Base-by-base conservation (phyloP, 2,113 vertebrate species). In the Phaethon lepturus region DNA sequence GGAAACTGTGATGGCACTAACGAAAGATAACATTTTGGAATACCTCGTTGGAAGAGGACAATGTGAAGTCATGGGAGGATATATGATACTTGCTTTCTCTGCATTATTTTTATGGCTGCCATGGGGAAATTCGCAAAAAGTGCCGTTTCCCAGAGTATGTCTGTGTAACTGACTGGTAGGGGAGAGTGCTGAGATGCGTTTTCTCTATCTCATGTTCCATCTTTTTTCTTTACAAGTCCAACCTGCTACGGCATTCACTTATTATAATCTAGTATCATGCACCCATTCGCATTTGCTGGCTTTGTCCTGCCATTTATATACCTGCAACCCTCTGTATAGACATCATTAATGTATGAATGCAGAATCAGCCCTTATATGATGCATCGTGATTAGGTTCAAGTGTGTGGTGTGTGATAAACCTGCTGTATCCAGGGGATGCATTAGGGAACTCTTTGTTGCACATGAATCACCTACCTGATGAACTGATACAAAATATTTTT, bases 221-320 rank as follows among this genome's bases (percentile, higher is more conserved):
- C 76, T 93, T 77, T 67, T 85, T 47, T 52, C 79, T 83, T 89
- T 91, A 80, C 86, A 69, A 95, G 88, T 86, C 82, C 68, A 80
- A 52, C 64, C 76, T 75, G 76, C 75, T 83, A 0, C 59, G 31
- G 49, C 86, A 45, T 78, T 81, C 69, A 29, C 64, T 79, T 87
- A n/a, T 9, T 24, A 11, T 23, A 77, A 68, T 53, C 53, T 66
- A 25, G 7, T 12, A 23, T 45, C 6, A 3, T 17, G 42, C n/a
- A 38, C 20, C 68, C 44, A 17, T 68, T 81, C 89, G 56, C 33
- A 13, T n/a, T 20, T 2, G 18, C 66, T 92, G 69, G 26, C 18
- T 91, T 77, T 80, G 47, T 82, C 59, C 40, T 93, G 85, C n/a
- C 33, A 7, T 64, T 78, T 74, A 3, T 81, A 59, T 78, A 86